Percentiles rank a stretch among this genome's conserved stretches.
phyloP scores from a whole-genome alignment of 92 coral and sea anemone species.

The Zoanthus sansibaricus region DNA sequence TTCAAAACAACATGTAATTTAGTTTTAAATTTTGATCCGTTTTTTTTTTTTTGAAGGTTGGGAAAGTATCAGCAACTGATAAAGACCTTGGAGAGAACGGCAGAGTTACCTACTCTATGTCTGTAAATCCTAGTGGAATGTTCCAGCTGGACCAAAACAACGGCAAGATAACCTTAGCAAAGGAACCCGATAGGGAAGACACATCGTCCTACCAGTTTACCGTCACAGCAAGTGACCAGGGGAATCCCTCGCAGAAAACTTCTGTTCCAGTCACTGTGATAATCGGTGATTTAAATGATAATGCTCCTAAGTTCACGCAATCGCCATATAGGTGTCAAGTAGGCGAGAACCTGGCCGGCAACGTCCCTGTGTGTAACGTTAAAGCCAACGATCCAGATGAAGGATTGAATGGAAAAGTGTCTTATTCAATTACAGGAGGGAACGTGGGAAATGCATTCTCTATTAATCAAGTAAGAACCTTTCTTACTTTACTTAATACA shows the following conservation, averaged over 20 bases:
- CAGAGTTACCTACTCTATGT: conserved; percentile 59
- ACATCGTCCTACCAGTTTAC: conserved; percentile 65
- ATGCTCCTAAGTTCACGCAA: conserved; percentile 72
- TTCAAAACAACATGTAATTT: too few relatives aligned
- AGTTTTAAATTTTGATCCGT: not conserved
- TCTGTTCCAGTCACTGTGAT: conserved; percentile 75
- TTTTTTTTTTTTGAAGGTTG: conserved; percentile 56
- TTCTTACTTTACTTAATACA: not conserved
- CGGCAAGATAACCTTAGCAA: conserved; percentile 66
- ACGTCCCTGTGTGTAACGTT: conserved; percentile 81
- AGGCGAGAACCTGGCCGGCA: conserved; percentile 79
- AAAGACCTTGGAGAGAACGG: conserved; percentile 76
- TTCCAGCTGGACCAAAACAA: conserved; percentile 60
- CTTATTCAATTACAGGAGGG: conserved; percentile 77
- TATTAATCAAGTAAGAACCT: conserved; percentile 66
- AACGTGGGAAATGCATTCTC: conserved; percentile 62
- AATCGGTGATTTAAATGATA: conserved; percentile 85
- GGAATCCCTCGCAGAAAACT: conserved; percentile 60
- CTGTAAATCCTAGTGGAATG: conserved; percentile 23
- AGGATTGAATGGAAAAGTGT: conserved; percentile 69
- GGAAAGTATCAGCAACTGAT: conserved; percentile 79
- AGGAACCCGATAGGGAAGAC: conserved; percentile 74
- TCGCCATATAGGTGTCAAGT: conserved; percentile 75
- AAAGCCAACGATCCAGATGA: conserved; percentile 81
- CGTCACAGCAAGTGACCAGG: conserved; percentile 87